These are phyloP conservation scores for Blera fallax DNA, from an alignment of 2,888 invertebrate genomes.

Conservation along the genomic window DNA sequence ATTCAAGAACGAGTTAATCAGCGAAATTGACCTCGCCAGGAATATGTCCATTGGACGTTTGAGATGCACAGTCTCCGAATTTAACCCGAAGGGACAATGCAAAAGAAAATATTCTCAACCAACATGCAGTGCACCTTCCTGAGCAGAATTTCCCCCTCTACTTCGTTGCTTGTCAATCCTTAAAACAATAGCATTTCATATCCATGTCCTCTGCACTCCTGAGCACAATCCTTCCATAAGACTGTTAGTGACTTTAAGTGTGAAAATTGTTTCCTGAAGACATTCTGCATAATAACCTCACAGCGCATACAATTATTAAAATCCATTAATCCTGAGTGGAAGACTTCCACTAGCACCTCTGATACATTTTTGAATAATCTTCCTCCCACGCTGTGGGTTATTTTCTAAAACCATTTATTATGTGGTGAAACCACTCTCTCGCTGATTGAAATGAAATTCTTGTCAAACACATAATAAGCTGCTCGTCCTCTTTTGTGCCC, in stretches of 20 bases:
- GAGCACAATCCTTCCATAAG: too few relatives aligned
- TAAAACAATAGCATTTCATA: too few relatives aligned
- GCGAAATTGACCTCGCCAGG: too few relatives aligned
- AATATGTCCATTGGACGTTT: too few relatives aligned
- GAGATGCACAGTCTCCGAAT: too few relatives aligned
- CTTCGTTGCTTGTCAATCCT: too few relatives aligned
- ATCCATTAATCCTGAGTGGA: not conserved
- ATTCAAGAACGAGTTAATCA: too few relatives aligned
- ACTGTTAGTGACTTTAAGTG: not conserved
- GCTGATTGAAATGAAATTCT: slow-evolving; percentile 8
- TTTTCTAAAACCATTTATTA: not conserved
- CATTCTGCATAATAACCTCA: not conserved
- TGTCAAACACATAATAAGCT: slow-evolving; percentile 37
- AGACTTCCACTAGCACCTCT: not conserved
- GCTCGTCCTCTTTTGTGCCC: not conserved
- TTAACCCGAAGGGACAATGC: too few relatives aligned
- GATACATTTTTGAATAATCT: not conserved
- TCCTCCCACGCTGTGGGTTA: not conserved
- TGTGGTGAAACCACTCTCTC: slow-evolving; percentile 2
- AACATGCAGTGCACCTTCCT: too few relatives aligned
- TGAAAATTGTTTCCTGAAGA: not conserved
- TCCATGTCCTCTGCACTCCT: too few relatives aligned
- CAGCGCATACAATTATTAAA: not conserved
- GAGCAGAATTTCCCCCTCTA: too few relatives aligned
- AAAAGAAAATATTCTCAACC: too few relatives aligned